Evolutionary conservation across 2,113 vertebrate genomes (phyloP), one percentile per base, ranked within the genome.

Genomic region (Gallinago jamesoni): DNA sequence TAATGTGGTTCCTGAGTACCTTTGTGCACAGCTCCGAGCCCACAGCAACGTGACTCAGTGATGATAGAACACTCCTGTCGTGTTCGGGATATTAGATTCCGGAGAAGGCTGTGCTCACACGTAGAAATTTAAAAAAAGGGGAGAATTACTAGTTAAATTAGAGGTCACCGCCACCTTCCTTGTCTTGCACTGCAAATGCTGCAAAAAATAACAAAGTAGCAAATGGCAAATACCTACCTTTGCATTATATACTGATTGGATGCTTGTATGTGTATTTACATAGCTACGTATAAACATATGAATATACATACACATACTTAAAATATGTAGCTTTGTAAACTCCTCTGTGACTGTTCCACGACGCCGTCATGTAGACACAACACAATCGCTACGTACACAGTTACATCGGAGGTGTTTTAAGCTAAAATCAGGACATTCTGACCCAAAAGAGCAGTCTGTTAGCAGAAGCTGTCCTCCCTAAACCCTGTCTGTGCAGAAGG

Each of bases 21-120:
- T 90, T 3, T 7, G 24, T 50, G 33, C 57, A 45, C 70, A 85
- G 62, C 70, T 57, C 35, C 0, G 0, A 90, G 75, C 39, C 31
- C 63, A n/a, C 0, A 0, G 50, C 48, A 80, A 9, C 0, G 4
- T 24, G 86, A 25, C 22, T 43, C 8, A 4, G 33, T 6, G 35
- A 15, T 33, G 37, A 33, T 28, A 67, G 55, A 70, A 70, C 7
- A 12, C 24, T 50, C n/a, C 64, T 73, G 67, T 73, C 30, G 1
- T 8, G 17, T 20, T 41, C 0, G 2, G 52, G 45, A 7, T 79
- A 41, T 30, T 27, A 23, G 25, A 23, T 41, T 76, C 35, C 57
- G 45, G 43, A 63, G 37, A 10, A 25, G 47, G n/a, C 47, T 68
- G 6, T 41, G 50, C 55, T 79, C 52, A 43, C 7, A 20, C 20